phyloP scores from a whole-genome alignment of 2,888 invertebrate genomes.

The Caenorhabditis macrosperma region DNA sequence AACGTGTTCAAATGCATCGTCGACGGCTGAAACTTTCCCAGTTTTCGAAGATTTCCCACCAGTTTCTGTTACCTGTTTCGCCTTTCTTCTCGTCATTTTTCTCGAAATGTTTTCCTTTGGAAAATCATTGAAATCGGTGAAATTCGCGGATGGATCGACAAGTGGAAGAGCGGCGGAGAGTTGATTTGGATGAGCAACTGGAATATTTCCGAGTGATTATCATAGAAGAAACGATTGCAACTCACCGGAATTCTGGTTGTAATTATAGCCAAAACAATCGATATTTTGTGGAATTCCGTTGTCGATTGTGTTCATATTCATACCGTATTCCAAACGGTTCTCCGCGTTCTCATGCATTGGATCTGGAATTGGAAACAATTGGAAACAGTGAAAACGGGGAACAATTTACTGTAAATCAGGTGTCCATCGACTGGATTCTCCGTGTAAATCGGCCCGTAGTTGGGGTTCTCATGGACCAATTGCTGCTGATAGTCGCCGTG shows the following conservation, averaged over 20 bases:
- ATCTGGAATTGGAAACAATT: too few species aligned
- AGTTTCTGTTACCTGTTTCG: not conserved
- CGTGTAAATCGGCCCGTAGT: not conserved
- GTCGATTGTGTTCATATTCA: too few species aligned
- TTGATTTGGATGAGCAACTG: not conserved
- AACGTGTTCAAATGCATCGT: slow-evolving; percentile 29
- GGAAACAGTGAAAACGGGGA: too few species aligned
- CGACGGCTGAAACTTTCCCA: not conserved
- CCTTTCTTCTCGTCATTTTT: not conserved
- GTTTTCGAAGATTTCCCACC: not conserved
- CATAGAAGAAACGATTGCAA: too few species aligned
- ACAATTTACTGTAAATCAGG: too few species aligned
- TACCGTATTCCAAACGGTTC: too few species aligned
- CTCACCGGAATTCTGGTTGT: too few species aligned
- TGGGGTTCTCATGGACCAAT: not conserved
- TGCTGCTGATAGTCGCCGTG: not conserved
- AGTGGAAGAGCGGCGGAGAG: not conserved
- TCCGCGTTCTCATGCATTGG: too few species aligned
- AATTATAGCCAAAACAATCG: too few species aligned
- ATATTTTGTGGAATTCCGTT: too few species aligned
- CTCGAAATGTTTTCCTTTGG: not conserved
- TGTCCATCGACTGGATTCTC: too few species aligned
- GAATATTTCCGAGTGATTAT: too few species aligned
- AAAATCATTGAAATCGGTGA: not conserved
- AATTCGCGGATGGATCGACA: not conserved